A percentile compares a stretch with the other conserved stretches of the same genome.
Evolutionary conservation across 2,888 invertebrate genomes (phyloP).

Genomic region (Cosmorhoe ocellata): DNA sequence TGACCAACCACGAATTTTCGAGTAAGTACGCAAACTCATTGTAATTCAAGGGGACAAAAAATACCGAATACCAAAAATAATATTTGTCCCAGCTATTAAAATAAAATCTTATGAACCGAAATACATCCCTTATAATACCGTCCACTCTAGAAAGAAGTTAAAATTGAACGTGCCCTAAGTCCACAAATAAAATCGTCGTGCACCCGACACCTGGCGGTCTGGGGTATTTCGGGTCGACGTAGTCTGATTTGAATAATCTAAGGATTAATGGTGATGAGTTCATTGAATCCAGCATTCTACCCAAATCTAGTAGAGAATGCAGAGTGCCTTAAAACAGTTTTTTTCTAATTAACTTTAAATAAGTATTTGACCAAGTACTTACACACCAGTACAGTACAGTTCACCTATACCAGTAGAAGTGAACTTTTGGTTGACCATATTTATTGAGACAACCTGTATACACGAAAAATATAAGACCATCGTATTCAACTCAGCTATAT

Average conservation of each 20-base stretch:
- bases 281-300: background rate
- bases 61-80: too few species aligned
- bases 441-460: too few species aligned
- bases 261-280: slow-evolving; percentile 1
- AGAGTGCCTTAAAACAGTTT: too few species aligned
- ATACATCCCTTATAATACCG: slow-evolving; percentile 2
- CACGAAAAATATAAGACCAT: too few species aligned
- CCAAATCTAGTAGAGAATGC: too few species aligned
- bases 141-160: slow-evolving; percentile 6
- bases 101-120: background rate
- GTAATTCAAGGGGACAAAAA: background rate
- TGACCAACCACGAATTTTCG: slow-evolving; percentile 5
- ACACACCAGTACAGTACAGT: too few species aligned
- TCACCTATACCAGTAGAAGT: too few species aligned
- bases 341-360: too few species aligned
- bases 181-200: slow-evolving; percentile 19
- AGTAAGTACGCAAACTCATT: background rate
- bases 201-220: slow-evolving; percentile 18
- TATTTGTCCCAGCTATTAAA: too few species aligned
- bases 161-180: slow-evolving; percentile 11
- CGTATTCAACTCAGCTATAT: too few species aligned
- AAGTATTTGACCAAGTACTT: too few species aligned
- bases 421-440: too few species aligned
- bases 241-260: slow-evolving; percentile 3
- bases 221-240: slow-evolving; percentile 13